These are phyloP conservation scores for Lordiphosa mommai DNA, from an alignment of 1,140 invertebrate species.

Conservation along the genomic window DNA sequence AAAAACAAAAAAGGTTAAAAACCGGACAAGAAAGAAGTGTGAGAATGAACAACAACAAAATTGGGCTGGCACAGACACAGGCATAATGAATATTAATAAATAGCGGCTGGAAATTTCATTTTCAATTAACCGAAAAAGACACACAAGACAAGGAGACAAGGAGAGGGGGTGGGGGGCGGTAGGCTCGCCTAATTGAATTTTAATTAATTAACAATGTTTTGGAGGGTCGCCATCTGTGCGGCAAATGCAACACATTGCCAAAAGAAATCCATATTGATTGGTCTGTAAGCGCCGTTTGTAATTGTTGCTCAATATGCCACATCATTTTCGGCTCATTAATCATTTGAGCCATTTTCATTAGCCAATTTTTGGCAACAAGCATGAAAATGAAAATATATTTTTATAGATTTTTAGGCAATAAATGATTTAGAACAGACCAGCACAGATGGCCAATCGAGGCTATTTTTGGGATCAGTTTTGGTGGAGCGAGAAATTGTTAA, in stretches of 20 bases:
- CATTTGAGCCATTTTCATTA: slow-evolving; percentile 60
- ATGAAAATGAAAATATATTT: slow-evolving; percentile 41
- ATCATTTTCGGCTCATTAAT: slow-evolving; percentile 76
- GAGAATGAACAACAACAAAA: slow-evolving; percentile 5
- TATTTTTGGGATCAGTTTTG: no score
- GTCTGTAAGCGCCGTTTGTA: slow-evolving; percentile 11
- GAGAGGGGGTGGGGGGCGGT: neutral
- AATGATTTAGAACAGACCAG: no score
- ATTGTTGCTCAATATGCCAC: slow-evolving; percentile 70
- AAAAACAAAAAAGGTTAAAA: slow-evolving; percentile 71
- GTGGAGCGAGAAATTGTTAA: no score
- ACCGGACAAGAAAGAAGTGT: slow-evolving; percentile 10
- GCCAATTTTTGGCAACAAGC: slow-evolving; percentile 18
- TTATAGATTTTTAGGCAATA: slow-evolving; percentile 26
- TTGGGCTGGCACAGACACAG: slow-evolving; percentile 25
- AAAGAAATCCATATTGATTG: slow-evolving; percentile 27
- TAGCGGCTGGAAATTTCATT: slow-evolving; percentile 44
- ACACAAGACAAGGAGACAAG: slow-evolving; percentile 35
- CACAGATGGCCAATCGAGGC: no score
- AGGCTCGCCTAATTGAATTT: slow-evolving; percentile 57
- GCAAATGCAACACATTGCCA: slow-evolving; percentile 53
- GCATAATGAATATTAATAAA: slow-evolving; percentile 76
- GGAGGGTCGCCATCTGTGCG: slow-evolving; percentile 22
- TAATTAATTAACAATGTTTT: slow-evolving; percentile 69
- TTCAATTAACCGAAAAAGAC: slow-evolving; percentile 48